phyloP scores from a whole-genome alignment of 2,797 vertebrate genomes.

The Pogonophryne albipinna region DNA sequence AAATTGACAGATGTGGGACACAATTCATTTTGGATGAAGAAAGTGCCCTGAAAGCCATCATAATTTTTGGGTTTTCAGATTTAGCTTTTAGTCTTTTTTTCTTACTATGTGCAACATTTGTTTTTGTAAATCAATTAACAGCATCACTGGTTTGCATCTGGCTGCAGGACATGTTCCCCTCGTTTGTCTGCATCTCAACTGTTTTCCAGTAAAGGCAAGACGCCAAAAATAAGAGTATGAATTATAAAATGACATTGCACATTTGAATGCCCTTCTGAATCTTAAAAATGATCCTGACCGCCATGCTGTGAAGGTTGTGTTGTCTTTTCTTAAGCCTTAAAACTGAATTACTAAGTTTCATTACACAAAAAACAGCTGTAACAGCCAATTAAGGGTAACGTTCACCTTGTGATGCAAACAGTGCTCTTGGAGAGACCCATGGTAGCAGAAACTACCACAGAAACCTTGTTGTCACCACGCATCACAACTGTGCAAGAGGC shows the following conservation, averaged over 20 bases:
- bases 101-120: background rate
- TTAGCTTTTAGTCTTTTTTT: background rate
- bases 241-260: conserved; percentile 4
- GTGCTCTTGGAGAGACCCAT: too few species aligned
- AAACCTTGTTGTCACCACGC: too few species aligned
- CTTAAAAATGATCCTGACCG: conserved; percentile 4
- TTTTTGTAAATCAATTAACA: background rate
- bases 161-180: background rate
- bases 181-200: background rate
- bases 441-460: too few species aligned
- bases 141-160: background rate
- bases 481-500: too few species aligned
- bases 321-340: conserved; percentile 17
- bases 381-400: too few species aligned
- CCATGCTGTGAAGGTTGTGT: conserved; percentile 21
- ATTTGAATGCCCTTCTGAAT: conserved; percentile 17
- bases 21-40: conserved; percentile 21
- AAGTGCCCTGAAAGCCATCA: background rate
- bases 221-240: background rate
- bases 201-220: background rate
- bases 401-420: too few species aligned
- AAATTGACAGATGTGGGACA: conserved; percentile 24
- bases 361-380: background rate
- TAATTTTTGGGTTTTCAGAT: background rate
- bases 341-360: background rate